A percentile compares a stretch with the other conserved stretches of the same genome.
phyloP scores from a whole-genome alignment of 2,797 vertebrate genomes.

The Xenops minutus region DNA sequence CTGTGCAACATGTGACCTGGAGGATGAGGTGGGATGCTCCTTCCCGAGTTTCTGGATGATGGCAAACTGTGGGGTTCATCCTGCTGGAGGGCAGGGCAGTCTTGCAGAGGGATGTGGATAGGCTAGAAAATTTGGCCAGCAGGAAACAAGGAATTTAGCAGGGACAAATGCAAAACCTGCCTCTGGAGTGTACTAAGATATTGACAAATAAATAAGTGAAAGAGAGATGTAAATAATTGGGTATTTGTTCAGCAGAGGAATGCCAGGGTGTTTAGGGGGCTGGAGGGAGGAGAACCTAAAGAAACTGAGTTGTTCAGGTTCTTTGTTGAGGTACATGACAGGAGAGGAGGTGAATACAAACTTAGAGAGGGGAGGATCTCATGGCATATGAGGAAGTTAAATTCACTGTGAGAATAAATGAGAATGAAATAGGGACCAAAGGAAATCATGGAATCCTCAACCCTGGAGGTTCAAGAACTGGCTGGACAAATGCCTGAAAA shows the following conservation, averaged over 20 bases:
- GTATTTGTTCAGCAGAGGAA: background rate
- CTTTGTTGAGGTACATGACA: background rate
- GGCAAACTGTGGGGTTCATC: background rate
- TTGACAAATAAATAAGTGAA: background rate
- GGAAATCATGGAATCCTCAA: background rate
- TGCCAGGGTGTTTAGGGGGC: background rate
- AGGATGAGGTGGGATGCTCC: background rate
- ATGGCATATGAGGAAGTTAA: background rate
- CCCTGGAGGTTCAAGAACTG: background rate
- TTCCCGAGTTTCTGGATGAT: background rate
- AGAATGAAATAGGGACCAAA: background rate
- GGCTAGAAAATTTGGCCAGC: background rate
- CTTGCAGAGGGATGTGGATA: background rate
- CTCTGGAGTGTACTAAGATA: background rate
- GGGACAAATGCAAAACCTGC: background rate
- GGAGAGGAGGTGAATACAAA: background rate
- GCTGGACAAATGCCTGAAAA: background rate
- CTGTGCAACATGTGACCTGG: background rate
- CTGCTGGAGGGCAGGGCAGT: background rate
- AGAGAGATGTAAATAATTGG: background rate
- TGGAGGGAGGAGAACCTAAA: background rate
- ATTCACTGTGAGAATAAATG: background rate
- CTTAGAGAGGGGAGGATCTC: background rate
- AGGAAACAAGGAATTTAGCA: background rate
- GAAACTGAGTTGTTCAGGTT: background rate